Percentiles rank a stretch among this genome's conserved stretches.
Evolutionary conservation across 2,113 vertebrate species (phyloP).

Genomic region (Pholis gunnellus): DNA sequence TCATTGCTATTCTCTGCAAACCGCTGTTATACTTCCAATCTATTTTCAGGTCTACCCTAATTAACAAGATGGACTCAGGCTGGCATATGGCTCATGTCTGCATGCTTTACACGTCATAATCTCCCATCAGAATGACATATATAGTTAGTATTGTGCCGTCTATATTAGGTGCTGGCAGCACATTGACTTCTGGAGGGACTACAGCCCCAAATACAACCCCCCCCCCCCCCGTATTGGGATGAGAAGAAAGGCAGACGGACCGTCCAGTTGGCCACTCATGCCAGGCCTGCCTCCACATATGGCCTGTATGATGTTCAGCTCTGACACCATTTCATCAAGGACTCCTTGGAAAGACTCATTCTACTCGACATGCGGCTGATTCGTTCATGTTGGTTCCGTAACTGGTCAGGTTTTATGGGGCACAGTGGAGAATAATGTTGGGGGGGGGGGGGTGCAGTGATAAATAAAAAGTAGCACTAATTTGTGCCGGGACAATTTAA

Average conservation of each 20-base stretch:
- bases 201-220: conserved; percentile 52
- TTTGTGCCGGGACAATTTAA: not conserved
- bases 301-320: conserved; percentile 60
- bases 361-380: not conserved
- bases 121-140: conserved; percentile 41
- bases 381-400: not conserved
- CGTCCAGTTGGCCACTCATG: conserved; percentile 66
- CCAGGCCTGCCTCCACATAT: conserved; percentile 71
- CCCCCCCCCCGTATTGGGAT: conserved; percentile 39
- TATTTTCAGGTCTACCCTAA: conserved; percentile 47
- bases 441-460: not conserved
- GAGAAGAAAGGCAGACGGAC: conserved; percentile 67
- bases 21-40: conserved; percentile 10
- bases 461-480: not conserved
- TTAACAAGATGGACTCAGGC: conserved; percentile 24
- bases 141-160: conserved; percentile 47
- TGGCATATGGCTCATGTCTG: conserved; percentile 11
- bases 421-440: not conserved
- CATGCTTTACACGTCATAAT: conserved; percentile 21
- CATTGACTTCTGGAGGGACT: conserved; percentile 44
- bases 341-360: conserved; percentile 21
- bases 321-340: conserved; percentile 65
- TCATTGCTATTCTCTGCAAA: not conserved
- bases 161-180: conserved; percentile 59
- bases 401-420: not conserved